phyloP scores from a whole-genome alignment of 2,888 invertebrate species.

The Drosophila kanekoi region DNA sequence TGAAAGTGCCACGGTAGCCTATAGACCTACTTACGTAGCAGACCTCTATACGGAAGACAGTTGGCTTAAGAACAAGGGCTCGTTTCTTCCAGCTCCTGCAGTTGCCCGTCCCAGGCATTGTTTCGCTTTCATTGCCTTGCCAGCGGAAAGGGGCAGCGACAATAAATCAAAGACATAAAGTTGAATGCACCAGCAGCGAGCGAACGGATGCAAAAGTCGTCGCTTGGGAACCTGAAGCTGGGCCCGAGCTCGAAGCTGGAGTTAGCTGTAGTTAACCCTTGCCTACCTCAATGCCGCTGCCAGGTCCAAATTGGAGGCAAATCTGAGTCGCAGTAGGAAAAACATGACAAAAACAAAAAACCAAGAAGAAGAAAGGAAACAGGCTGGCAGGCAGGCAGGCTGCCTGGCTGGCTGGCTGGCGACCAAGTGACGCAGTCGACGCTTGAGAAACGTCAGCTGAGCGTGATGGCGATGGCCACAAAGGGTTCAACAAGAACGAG shows the following conservation, averaged over 20 bases:
- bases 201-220: constrained; percentile 77
- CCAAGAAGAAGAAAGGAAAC: constrained; percentile 16
- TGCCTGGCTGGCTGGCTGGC: too few species aligned
- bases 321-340: constrained; percentile 58
- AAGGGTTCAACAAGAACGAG: constrained; percentile 47
- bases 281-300: constrained; percentile 61
- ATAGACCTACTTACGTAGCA: constrained; percentile 77
- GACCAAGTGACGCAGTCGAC: constrained; percentile 54
- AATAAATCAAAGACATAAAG: constrained; percentile 80
- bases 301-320: constrained; percentile 66
- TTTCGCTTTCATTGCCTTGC: constrained; percentile 80
- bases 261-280: constrained; percentile 43
- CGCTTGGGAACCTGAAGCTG: constrained; percentile 67
- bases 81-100: constrained; percentile 45
- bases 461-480: constrained; percentile 37
- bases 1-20: constrained; percentile 80
- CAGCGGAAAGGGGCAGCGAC: constrained; percentile 53
- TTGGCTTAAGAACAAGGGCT: constrained; percentile 60
- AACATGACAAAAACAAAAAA: constrained; percentile 18
- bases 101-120: constrained; percentile 50
- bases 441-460: constrained; percentile 80
- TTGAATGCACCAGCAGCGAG: constrained; percentile 71
- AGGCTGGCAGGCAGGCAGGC: constrained; percentile 28
- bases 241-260: constrained; percentile 21
- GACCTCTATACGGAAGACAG: constrained; percentile 40